Percentiles rank a stretch among this genome's conserved stretches.
Conservation (phyloP, 2,797 vertebrate genomes). For the Thalassophryne amazonica region DNA sequence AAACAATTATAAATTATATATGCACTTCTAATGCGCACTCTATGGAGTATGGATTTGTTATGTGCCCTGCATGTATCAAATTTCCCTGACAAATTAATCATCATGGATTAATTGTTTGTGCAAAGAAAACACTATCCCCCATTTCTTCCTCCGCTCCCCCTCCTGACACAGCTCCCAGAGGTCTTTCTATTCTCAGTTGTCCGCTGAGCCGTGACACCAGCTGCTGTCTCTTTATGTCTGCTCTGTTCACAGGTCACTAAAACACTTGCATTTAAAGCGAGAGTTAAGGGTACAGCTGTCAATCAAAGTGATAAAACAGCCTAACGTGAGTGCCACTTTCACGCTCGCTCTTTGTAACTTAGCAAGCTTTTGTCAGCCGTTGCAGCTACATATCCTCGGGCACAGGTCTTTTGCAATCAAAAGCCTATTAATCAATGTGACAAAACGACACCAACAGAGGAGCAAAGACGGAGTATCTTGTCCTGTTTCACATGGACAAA, state of each 20-base stretch:
- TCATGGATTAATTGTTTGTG: slow-evolving; percentile 9
- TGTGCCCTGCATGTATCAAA: slow-evolving; percentile 7
- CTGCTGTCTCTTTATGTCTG: slow-evolving; percentile 65
- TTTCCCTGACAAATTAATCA: slow-evolving; percentile 35
- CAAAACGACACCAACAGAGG: slow-evolving; percentile 37
- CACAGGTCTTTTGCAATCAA: slow-evolving; percentile 57
- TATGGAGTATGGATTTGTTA: neutral
- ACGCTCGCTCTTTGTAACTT: slow-evolving; percentile 27
- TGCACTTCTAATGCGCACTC: too few relatives aligned
- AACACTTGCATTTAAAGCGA: slow-evolving; percentile 55
- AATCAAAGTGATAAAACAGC: slow-evolving; percentile 42
- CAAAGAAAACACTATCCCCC: slow-evolving; percentile 23
- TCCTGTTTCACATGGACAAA: slow-evolving; percentile 57
- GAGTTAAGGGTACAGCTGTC: slow-evolving; percentile 66
- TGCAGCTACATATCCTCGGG: neutral
- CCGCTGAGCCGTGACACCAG: slow-evolving; percentile 51
- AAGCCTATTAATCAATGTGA: slow-evolving; percentile 61
- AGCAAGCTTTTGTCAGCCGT: slow-evolving; percentile 6
- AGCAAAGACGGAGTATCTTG: slow-evolving; percentile 64
- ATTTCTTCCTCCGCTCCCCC: slow-evolving; percentile 10
- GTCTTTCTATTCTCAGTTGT: slow-evolving; percentile 58
- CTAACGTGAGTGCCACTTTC: slow-evolving; percentile 48
- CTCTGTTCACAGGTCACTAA: slow-evolving; percentile 54
- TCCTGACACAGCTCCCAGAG: slow-evolving; percentile 25
- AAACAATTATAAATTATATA: too few relatives aligned